phyloP scores from a whole-genome alignment of 2,113 vertebrate species.

The Otis tarda region DNA sequence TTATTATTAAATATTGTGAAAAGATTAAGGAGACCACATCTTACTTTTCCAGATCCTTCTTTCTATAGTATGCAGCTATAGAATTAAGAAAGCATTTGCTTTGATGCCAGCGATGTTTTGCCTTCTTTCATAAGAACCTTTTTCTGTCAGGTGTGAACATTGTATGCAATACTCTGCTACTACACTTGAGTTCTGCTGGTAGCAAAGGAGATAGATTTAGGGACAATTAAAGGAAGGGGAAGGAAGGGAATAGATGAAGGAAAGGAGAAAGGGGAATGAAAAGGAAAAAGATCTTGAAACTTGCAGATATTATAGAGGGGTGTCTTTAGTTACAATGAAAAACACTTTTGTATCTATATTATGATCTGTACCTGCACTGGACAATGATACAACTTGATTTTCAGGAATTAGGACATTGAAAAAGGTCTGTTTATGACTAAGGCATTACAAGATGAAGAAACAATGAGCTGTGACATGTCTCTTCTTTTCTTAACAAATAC shows the following conservation, averaged over 20 bases:
- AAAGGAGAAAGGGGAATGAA: background rate
- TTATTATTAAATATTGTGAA: background rate
- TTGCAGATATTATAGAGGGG: rapidly evolving
- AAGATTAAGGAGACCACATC: rapidly evolving
- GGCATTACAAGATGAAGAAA: background rate
- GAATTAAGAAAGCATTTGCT: background rate
- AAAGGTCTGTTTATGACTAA: background rate
- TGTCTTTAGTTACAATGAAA: background rate
- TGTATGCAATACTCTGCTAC: background rate
- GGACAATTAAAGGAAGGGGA: background rate
- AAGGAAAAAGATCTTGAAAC: background rate
- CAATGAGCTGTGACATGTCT: background rate
- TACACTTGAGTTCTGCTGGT: background rate
- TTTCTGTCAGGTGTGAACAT: background rate
- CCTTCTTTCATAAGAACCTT: background rate
- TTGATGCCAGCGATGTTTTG: background rate
- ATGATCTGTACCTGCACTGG: background rate
- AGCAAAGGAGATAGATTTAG: background rate
- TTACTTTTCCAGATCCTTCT: background rate
- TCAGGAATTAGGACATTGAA: background rate
- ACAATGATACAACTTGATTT: background rate
- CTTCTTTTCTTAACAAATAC: background rate
- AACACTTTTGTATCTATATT: background rate
- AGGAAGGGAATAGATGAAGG: background rate
- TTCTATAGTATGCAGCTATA: background rate